Conservation (phyloP, 2,797 vertebrate species). For the Sebastes itinus region DNA sequence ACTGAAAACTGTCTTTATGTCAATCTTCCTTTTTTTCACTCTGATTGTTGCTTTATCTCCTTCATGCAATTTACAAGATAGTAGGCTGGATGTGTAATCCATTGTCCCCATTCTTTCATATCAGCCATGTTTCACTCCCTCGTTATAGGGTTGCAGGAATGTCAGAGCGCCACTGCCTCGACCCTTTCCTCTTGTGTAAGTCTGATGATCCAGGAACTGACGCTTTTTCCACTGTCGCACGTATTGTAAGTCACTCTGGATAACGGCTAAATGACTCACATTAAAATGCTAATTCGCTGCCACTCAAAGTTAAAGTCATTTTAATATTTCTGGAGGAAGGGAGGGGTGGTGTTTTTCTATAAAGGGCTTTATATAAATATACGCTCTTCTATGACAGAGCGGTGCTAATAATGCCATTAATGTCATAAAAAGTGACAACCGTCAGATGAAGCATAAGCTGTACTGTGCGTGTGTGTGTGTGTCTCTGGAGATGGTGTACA, state of each 20-base stretch:
- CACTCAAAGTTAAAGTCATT: slow-evolving; percentile 49
- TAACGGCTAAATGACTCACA: slow-evolving; percentile 48
- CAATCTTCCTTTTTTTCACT: slow-evolving; percentile 24
- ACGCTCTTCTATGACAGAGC: slow-evolving; percentile 22
- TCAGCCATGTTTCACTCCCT: slow-evolving; percentile 22
- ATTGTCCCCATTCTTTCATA: slow-evolving; percentile 53
- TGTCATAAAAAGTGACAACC: slow-evolving; percentile 51
- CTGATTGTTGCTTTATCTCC: slow-evolving; percentile 51
- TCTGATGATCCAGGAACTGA: slow-evolving; percentile 17
- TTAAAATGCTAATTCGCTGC: slow-evolving; percentile 54
- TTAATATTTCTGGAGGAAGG: slow-evolving; percentile 28
- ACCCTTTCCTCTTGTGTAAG: background rate
- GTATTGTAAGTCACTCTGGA: slow-evolving; percentile 28
- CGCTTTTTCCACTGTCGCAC: slow-evolving; percentile 17
- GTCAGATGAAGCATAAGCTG: slow-evolving; percentile 30
- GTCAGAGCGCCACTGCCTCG: slow-evolving; percentile 12
- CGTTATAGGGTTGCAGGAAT: slow-evolving; percentile 30
- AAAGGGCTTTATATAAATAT: slow-evolving; percentile 13
- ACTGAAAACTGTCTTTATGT: slow-evolving; percentile 36
- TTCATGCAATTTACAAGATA: slow-evolving; percentile 47
- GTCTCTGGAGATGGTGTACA: slow-evolving; percentile 8
- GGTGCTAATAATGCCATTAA: slow-evolving; percentile 52
- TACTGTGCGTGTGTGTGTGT: background rate
- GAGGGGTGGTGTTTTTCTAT: slow-evolving; percentile 35
- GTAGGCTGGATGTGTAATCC: slow-evolving; percentile 40